A percentile compares a stretch with the other conserved stretches of the same genome.
Conservation (phyloP, 2,113 vertebrate species). For the Corydoras sp. region DNA sequence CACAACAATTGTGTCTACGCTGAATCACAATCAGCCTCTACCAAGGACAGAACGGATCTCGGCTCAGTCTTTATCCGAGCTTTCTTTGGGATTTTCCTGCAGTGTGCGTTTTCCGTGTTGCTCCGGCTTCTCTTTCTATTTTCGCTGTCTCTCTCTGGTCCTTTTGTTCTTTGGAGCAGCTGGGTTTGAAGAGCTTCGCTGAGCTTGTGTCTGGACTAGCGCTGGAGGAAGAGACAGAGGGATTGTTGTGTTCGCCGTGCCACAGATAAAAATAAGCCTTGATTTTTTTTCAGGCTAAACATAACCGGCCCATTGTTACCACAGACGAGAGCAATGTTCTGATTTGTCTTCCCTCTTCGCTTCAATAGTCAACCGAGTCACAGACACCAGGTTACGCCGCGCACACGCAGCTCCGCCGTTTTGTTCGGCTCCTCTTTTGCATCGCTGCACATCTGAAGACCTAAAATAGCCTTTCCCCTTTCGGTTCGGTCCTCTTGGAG, state of each 20-base stretch:
- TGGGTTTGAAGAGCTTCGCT: conserved; percentile 42
- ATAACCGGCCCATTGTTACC: conserved; percentile 24
- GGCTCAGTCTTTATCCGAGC: neutral
- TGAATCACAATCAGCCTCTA: no score
- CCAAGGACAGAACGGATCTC: neutral
- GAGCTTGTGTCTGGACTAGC: conserved; percentile 36
- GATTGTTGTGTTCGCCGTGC: conserved; percentile 23
- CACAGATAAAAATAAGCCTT: conserved; percentile 40
- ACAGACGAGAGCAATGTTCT: neutral
- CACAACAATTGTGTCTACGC: neutral
- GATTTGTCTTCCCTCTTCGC: neutral
- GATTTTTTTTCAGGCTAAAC: conserved; percentile 31
- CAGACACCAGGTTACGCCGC: no score
- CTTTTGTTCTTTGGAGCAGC: conserved; percentile 44
- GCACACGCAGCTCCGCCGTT: no score
- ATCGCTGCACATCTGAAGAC: no score
- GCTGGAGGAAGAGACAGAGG: conserved; percentile 33
- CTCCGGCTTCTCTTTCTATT: conserved; percentile 3
- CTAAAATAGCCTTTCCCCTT: no score
- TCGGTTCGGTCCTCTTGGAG: no score
- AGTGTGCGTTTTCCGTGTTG: conserved; percentile 1
- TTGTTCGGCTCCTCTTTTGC: no score
- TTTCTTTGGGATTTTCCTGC: conserved; percentile 1
- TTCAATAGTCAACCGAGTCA: no score
- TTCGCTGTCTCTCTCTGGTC: conserved; percentile 23